These are phyloP conservation scores for Sebastes baramenuke DNA, from an alignment of 2,797 vertebrate species.

Conservation along the genomic window DNA sequence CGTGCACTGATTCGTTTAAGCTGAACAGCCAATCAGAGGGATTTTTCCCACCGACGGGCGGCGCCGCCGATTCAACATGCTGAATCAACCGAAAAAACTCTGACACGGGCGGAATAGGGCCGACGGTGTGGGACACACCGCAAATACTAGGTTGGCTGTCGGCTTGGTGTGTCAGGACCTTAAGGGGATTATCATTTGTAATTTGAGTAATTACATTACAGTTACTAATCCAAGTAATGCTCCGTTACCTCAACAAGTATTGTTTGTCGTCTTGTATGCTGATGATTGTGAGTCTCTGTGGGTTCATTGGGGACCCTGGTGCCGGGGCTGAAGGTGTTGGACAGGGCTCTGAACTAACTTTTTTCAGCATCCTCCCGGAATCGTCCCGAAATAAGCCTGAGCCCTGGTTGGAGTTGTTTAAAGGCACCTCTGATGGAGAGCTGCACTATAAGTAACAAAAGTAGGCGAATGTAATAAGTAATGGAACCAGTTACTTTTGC, in stretches of 20 bases:
- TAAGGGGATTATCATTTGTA: not conserved
- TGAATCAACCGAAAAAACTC: too few species aligned
- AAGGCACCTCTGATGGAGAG: not conserved
- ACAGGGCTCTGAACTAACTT: too few species aligned
- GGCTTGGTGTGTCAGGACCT: too few species aligned
- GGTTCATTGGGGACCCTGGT: not conserved
- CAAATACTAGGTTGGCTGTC: accelerated
- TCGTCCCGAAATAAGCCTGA: too few species aligned
- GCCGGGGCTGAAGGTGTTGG: not conserved
- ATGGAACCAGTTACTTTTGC: not conserved
- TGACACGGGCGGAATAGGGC: too few species aligned
- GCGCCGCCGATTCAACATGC: too few species aligned
- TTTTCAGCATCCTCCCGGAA: too few species aligned
- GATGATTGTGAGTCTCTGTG: not conserved
- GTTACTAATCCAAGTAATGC: not conserved
- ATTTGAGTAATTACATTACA: not conserved
- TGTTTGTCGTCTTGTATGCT: not conserved
- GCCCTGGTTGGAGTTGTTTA: not conserved
- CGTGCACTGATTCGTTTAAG: too few species aligned
- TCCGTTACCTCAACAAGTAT: not conserved
- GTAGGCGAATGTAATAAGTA: not conserved
- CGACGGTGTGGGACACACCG: accelerated
- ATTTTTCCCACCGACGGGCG: too few species aligned
- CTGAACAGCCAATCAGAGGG: too few species aligned
- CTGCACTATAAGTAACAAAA: not conserved